Evolutionary conservation across 2,113 vertebrate genomes (phyloP).

Genomic region (Oxyura jamaicensis): DNA sequence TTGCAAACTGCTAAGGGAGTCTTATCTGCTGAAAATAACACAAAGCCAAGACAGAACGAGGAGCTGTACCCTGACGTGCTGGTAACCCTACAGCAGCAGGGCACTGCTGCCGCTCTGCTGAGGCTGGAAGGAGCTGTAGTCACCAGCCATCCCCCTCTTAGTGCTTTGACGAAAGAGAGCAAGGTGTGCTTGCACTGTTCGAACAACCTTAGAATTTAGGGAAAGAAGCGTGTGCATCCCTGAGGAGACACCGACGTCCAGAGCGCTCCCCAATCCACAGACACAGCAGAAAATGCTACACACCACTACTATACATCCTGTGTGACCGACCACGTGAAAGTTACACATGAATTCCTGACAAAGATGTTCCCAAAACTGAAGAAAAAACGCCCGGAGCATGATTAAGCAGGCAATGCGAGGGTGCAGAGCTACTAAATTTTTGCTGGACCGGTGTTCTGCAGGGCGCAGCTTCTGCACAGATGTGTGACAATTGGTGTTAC

Average conservation of each 20-base stretch:
- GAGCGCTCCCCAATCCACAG: not conserved
- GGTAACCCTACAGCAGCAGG: not conserved
- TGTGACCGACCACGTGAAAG: accelerated
- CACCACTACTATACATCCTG: not conserved
- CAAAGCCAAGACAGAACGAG: not conserved
- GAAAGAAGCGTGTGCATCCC: not conserved
- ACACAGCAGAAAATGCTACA: not conserved
- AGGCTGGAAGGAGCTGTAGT: not conserved
- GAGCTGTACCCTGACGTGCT: not conserved
- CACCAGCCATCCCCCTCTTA: not conserved
- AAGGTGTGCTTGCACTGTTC: not conserved
- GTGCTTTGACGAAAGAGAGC: not conserved
- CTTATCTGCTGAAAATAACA: not conserved
- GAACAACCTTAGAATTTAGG: not conserved
- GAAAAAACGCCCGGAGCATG: not conserved
- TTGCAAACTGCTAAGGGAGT: not conserved
- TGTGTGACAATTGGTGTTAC: not conserved
- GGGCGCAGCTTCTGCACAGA: not conserved
- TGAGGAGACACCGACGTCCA: not conserved
- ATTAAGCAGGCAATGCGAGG: not conserved
- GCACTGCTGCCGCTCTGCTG: not conserved
- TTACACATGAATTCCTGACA: not conserved
- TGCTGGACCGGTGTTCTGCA: not conserved
- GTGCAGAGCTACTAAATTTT: not conserved
- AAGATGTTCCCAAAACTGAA: not conserved